Percentiles rank a stretch among this genome's conserved stretches.
Conservation (phyloP, 2,113 vertebrate species). For the Bubo blakistoni region DNA sequence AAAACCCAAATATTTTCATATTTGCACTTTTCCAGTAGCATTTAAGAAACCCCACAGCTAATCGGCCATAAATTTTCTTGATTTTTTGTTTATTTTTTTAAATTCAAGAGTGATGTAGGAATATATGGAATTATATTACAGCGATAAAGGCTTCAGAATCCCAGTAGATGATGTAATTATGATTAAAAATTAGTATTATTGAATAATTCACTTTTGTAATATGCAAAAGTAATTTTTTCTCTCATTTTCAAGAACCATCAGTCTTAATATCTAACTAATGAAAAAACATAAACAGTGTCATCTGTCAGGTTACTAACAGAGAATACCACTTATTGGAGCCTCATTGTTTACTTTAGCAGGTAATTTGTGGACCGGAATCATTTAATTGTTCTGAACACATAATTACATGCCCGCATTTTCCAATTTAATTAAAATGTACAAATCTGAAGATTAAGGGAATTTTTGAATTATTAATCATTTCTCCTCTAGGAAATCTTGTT, state of each 20-base stretch:
- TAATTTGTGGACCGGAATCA: constrained; percentile 80
- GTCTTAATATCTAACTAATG: constrained; percentile 71
- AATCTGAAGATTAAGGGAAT: constrained; percentile 82
- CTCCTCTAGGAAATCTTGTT: constrained; percentile 88
- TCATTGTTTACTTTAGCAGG: constrained; percentile 84
- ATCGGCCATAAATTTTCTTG: not conserved
- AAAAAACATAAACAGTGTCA: constrained; percentile 66
- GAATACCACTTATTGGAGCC: constrained; percentile 67
- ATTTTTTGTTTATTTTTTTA: not conserved
- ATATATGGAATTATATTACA: not conserved
- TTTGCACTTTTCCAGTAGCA: not conserved
- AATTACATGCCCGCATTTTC: constrained; percentile 82
- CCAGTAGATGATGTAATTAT: constrained; percentile 62
- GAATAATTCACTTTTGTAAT: constrained; percentile 68
- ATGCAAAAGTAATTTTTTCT: constrained; percentile 61
- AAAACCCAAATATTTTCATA: constrained; percentile 25
- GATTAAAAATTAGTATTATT: constrained; percentile 68
- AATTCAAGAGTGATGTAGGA: not conserved
- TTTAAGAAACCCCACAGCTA: not conserved
- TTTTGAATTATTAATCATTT: constrained; percentile 89
- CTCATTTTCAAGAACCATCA: constrained; percentile 69
- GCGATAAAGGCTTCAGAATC: constrained; percentile 28
- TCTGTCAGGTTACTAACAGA: constrained; percentile 68
- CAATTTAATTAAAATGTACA: constrained; percentile 87
- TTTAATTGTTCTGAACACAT: constrained; percentile 81